Base-by-base conservation (phyloP, 2,888 invertebrate species). In the Acleris sparsana region DNA sequence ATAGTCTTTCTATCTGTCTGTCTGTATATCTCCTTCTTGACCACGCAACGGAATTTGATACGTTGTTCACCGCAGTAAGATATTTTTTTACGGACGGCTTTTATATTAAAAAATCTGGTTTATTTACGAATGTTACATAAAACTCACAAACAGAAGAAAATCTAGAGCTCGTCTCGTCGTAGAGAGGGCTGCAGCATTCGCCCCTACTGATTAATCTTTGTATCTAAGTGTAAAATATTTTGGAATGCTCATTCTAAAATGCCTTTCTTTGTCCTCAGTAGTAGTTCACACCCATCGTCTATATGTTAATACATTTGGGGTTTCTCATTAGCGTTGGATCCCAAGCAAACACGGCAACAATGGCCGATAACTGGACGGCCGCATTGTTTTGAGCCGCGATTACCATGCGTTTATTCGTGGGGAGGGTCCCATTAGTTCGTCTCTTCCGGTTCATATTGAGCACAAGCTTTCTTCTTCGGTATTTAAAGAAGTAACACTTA, bases 321-420 rank as follows among this genome's bases (percentile, higher is more conserved):
- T 61, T 62, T 46, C 46, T 53, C 66, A 48, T 66, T 57, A 56
- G 62, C 52, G 44, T 33, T 39, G 39, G 39, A 39, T 44, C 46
- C 46, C 52, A 48, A 46, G 25, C 29, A 29, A 29, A 43, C 33
- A n/a, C 20, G 39, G 22, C 52, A 66, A 66, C 66, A 66, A 66
- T 66, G 57, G 62, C 56, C 18, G 52, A 16, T 66, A 66, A 66
- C 66, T 62, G 66, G 66, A 57, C 62, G 56, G 52, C 66, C 57
- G 66, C 62, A 66, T 66, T 66, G 66, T 66, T 66, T 66, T 52
- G 65, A 39, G 66, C 25, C 43, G 49, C 55, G 44, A 57, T 46
- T 57, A 51, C 51, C 56, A 43, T 61, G 55, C 43, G 52, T 60
- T 57, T 56, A 55, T 64, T 53, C 55, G 61, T 56, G 33, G 61